These are phyloP conservation scores for Anguilla obscura DNA, from an alignment of 2,797 vertebrate species.

Conservation along the genomic window DNA sequence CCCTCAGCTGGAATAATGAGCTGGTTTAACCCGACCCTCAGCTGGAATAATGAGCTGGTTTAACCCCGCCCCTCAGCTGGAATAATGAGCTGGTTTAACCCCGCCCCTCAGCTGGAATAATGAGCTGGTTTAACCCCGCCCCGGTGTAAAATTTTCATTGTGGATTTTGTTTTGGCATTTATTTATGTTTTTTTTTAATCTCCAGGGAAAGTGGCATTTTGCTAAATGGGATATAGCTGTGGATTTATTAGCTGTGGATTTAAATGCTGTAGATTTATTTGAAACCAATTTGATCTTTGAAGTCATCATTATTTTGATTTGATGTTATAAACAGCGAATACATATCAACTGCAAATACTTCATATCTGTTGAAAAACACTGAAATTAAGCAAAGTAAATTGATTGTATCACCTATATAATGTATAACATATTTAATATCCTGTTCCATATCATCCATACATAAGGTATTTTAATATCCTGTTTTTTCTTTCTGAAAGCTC, in stretches of 20 bases:
- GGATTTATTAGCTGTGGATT: not conserved
- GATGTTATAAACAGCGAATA: not conserved
- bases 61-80: too few relatives aligned
- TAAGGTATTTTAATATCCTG: not conserved
- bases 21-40: too few relatives aligned
- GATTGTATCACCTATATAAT: not conserved
- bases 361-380: not conserved
- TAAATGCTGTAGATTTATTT: not conserved
- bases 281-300: not conserved
- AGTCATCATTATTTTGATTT: not conserved
- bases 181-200: not conserved
- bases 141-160: not conserved
- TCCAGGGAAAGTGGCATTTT: not conserved
- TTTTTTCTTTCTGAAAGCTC: not conserved
- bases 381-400: not conserved
- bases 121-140: not conserved
- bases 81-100: too few relatives aligned
- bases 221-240: not conserved
- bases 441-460: not conserved
- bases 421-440: not conserved
- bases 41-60: too few relatives aligned
- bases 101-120: too few relatives aligned
- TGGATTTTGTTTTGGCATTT: not conserved
- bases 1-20: too few relatives aligned
- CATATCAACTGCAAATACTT: slow-evolving; percentile 1